Evolutionary conservation across 2,113 vertebrate species (phyloP).

Genomic region (Colius striatus): DNA sequence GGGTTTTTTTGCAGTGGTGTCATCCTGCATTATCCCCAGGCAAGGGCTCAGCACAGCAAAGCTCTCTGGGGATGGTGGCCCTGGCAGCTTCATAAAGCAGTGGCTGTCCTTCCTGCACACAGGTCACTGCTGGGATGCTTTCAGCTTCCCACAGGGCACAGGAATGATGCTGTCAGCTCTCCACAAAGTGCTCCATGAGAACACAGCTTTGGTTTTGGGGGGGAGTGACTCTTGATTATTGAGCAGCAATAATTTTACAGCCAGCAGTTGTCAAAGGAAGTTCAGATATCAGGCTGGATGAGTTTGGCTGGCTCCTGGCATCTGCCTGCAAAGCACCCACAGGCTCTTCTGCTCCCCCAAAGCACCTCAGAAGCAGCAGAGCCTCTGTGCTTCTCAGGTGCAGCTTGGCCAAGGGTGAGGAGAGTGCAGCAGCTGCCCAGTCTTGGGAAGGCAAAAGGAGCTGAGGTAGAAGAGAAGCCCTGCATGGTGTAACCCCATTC

Average conservation of each 20-base stretch:
- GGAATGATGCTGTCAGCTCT: constrained; percentile 13
- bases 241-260: constrained; percentile 41
- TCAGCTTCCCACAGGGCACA: not conserved
- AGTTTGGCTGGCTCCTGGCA: constrained; percentile 41
- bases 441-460: not conserved
- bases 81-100: not conserved
- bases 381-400: not conserved
- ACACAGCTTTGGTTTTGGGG: constrained; percentile 14
- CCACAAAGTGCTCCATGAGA: not conserved
- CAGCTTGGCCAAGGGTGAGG: not conserved
- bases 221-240: not conserved
- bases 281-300: not conserved
- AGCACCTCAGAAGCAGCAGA: not conserved
- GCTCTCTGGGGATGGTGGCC: not conserved
- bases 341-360: not conserved
- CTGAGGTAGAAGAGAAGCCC: not conserved
- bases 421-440: fast-evolving
- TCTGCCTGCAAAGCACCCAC: not conserved
- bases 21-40: not conserved
- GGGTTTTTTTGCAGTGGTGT: not conserved
- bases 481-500: not conserved
- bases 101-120: not conserved
- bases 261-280: constrained; percentile 36
- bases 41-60: not conserved
- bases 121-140: not conserved